Percentiles rank a stretch among this genome's conserved stretches.
These are phyloP conservation scores for Microctenopoma stevenorrisi DNA, from an alignment of 2,797 vertebrate species.

Conservation along the genomic window DNA sequence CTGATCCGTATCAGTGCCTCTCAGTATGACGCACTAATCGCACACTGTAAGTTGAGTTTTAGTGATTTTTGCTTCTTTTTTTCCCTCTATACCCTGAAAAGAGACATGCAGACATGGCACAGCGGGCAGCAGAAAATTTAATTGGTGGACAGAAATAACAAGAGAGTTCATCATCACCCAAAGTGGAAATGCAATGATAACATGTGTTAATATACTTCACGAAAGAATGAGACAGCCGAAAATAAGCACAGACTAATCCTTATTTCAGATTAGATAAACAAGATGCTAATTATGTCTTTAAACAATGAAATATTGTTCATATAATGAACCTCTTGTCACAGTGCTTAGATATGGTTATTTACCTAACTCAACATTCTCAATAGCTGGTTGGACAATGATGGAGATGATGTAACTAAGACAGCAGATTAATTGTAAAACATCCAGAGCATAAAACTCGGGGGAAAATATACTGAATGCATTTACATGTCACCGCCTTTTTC, in stretches of 20 bases:
- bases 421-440: constrained; percentile 37
- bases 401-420: constrained; percentile 52
- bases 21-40: background rate
- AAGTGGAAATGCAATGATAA: constrained; percentile 69
- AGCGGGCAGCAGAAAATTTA: constrained; percentile 83
- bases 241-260: constrained; percentile 54
- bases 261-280: constrained; percentile 55
- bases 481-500: constrained; percentile 44
- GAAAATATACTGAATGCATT: constrained; percentile 52
- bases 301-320: constrained; percentile 67
- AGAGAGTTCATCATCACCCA: constrained; percentile 63
- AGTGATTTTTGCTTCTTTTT: background rate
- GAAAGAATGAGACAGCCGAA: constrained; percentile 66
- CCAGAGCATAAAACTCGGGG: constrained; percentile 16
- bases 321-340: constrained; percentile 80
- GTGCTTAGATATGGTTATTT: constrained; percentile 80
- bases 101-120: constrained; percentile 45
- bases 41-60: constrained; percentile 17
- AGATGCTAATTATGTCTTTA: constrained; percentile 63
- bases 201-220: constrained; percentile 75
- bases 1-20: constrained; percentile 9
- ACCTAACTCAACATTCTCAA: constrained; percentile 75
- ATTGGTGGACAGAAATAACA: constrained; percentile 80
- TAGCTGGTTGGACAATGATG: constrained; percentile 57
- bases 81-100: constrained; percentile 23